A percentile compares a stretch with the other conserved stretches of the same genome.
Evolutionary conservation across 2,888 invertebrate species (phyloP).

Genomic region (Lasioglossum lativentre): DNA sequence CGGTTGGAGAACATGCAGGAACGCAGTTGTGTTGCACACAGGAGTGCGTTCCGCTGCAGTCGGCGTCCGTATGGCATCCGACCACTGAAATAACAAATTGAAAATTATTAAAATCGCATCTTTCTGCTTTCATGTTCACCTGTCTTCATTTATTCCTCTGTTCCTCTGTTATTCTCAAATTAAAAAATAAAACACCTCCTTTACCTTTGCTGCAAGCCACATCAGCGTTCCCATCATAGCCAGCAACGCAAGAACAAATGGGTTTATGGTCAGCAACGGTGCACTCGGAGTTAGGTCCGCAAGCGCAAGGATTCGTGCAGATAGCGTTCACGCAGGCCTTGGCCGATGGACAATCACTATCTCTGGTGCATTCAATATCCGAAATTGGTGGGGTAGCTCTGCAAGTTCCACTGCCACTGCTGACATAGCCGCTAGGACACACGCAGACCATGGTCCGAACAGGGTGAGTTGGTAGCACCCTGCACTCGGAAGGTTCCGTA

Average conservation of each 20-base stretch:
- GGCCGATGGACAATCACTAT: slow-evolving; percentile 91
- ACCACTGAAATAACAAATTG: slow-evolving; percentile 80
- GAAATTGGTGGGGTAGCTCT: slow-evolving; percentile 89
- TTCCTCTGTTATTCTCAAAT: neutral
- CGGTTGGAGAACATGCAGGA: slow-evolving; percentile 89
- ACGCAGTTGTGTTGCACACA: slow-evolving; percentile 94
- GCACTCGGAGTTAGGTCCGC: slow-evolving; percentile 94
- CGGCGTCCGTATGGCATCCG: slow-evolving; percentile 90
- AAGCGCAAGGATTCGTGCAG: slow-evolving; percentile 94
- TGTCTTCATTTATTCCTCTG: neutral
- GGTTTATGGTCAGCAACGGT: slow-evolving; percentile 94
- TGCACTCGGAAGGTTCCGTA: slow-evolving; percentile 91
- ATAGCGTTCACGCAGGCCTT: slow-evolving; percentile 92
- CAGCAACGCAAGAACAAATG: slow-evolving; percentile 93
- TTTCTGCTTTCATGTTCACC: too few relatives aligned
- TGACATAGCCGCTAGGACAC: slow-evolving; percentile 95
- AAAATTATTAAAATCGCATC: neutral
- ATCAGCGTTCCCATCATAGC: slow-evolving; percentile 94
- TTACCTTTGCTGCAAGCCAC: slow-evolving; percentile 90
- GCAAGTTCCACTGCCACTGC: slow-evolving; percentile 93
- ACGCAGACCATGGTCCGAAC: slow-evolving; percentile 95
- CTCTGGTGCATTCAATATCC: slow-evolving; percentile 89
- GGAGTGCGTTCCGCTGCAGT: slow-evolving; percentile 93
- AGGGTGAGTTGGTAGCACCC: slow-evolving; percentile 92
- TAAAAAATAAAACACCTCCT: neutral